These are phyloP conservation scores for Drosophila cardini DNA, from an alignment of 1,140 invertebrate genomes.

Conservation along the genomic window DNA sequence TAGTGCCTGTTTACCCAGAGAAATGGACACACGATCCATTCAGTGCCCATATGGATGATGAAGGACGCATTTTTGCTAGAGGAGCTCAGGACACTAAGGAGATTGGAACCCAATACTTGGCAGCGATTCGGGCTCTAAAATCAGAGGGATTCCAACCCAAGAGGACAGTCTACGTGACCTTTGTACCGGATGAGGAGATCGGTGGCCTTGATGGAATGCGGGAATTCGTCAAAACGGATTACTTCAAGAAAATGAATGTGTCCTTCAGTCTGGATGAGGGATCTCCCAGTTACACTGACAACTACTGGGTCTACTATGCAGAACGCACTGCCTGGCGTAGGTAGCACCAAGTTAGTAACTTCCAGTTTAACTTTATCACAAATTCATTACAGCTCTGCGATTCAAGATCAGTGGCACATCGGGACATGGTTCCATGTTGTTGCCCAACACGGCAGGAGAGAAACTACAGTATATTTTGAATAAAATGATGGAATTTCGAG, in stretches of 20 bases:
- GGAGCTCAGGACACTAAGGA: constrained; percentile 94
- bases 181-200: constrained; percentile 96
- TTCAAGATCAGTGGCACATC: constrained; percentile 88
- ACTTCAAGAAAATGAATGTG: constrained; percentile 93
- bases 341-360: constrained; percentile 88
- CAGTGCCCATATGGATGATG: constrained; percentile 89
- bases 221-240: constrained; percentile 90
- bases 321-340: constrained; percentile 90
- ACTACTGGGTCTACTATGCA: constrained; percentile 90
- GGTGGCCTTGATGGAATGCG: constrained; percentile 94
- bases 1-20: constrained; percentile 93
- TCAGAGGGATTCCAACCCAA: constrained; percentile 86
- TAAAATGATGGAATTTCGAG: constrained; percentile 90
- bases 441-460: constrained; percentile 93
- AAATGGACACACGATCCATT: constrained; percentile 89
- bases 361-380: constrained; percentile 85
- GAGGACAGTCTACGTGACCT: constrained; percentile 90
- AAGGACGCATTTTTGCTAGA: constrained; percentile 92
- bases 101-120: constrained; percentile 89
- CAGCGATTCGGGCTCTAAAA: constrained; percentile 89
- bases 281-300: constrained; percentile 87
- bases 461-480: constrained; percentile 93
- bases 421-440: constrained; percentile 94
- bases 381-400: constrained; percentile 85
- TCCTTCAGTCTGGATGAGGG: constrained; percentile 96